Percentiles rank a stretch among this genome's conserved stretches.
phyloP scores from a whole-genome alignment of 1,140 invertebrate species.

The Archivesica marissinica region DNA sequence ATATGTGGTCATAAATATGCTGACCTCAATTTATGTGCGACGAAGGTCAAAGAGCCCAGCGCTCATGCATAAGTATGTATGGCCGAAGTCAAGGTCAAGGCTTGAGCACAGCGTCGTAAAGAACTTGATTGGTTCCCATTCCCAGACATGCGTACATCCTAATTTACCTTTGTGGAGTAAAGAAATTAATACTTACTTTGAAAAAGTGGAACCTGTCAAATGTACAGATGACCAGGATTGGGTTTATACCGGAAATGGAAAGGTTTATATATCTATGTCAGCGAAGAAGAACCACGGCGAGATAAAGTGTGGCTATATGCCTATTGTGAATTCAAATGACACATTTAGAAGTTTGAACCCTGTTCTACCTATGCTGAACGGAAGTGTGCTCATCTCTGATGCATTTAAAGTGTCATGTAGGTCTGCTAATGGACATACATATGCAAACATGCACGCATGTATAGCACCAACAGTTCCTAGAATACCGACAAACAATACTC shows the following conservation, averaged over 20 bases:
- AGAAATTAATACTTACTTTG: constrained; percentile 89
- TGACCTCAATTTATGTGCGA: neutral
- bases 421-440: constrained; percentile 70
- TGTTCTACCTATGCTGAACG: constrained; percentile 72
- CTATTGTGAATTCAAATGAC: constrained; percentile 68
- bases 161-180: constrained; percentile 87
- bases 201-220: constrained; percentile 86
- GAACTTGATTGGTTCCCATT: neutral
- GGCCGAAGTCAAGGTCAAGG: neutral
- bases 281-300: constrained; percentile 71
- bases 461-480: constrained; percentile 65
- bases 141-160: constrained; percentile 87
- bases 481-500: constrained; percentile 13
- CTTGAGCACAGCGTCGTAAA: neutral
- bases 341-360: constrained; percentile 54
- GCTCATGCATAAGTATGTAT: constrained; percentile 10
- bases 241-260: constrained; percentile 75
- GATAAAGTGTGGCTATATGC: constrained; percentile 76
- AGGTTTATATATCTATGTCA: constrained; percentile 66
- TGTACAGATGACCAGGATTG: constrained; percentile 86
- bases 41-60: neutral
- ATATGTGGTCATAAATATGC: neutral
- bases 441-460: constrained; percentile 79
- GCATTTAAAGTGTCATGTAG: constrained; percentile 79
- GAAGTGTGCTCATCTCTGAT: constrained; percentile 70